Evolutionary conservation across 2,113 vertebrate species (phyloP), one percentile per base, ranked within the genome.

Genomic region (Aptenodytes forsteri): DNA sequence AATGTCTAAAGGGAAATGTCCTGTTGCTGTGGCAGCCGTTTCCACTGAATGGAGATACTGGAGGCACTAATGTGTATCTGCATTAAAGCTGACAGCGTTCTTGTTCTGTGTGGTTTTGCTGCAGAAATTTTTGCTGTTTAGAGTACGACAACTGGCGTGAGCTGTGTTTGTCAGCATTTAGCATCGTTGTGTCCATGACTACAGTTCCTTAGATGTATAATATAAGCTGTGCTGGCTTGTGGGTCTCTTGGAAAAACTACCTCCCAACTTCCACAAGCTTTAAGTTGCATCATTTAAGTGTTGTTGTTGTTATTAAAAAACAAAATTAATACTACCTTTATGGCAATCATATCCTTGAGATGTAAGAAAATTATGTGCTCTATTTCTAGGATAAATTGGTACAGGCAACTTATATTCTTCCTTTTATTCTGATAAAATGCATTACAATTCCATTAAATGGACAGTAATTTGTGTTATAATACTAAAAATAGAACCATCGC

Each of bases 221-320:
- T 12, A n/a, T 2, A 62, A 59, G 7, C 47, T 67, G 16, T 47
- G 42, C 14, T 27, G 32, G 47, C 25, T 36, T 71, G 30, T 64
- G 54, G 20, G n/a, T n/a, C 80, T 91, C 58, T 72, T 59, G 64
- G 69, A 70, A 78, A 61, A 87, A 56, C 38, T 56, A 40, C 36
- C n/a, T 82, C 34, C 23, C 44, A n/a, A 40, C 3, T 83, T 72
- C 40, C 0, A 0, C 40, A 69, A 58, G 22, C 46, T 58, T 67
- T 59, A 64, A 91, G 27, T n/a, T 73, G 29, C n/a, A 52, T 86
- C 6, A 26, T 77, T 69, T n/a, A 67, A 83, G 29, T 65, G 46
- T 44, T 59, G 47, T 1, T 14, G 25, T 15, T 90, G 8, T 49
- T 71, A 6, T 12, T n/a, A 50, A 69, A 87, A 86, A 64, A 16